Base-by-base conservation (phyloP, 2,888 invertebrate species). In the Rotaria socialis region DNA sequence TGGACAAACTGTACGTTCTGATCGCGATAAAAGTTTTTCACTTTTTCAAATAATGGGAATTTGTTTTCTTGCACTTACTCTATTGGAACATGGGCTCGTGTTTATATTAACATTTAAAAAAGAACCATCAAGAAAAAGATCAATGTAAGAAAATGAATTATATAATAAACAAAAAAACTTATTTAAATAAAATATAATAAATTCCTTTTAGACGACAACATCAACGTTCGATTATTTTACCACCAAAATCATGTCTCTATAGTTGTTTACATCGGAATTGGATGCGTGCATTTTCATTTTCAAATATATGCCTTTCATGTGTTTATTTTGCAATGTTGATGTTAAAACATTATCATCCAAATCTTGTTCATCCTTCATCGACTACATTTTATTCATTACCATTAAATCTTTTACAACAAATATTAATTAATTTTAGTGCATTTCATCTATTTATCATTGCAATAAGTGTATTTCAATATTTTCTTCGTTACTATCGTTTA, bases 281-380 rank as follows among this genome's bases (percentile, higher is more conserved):
- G 67, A 67, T 67, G 14, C 67, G 67, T 67, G 67, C 67, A 67
- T 67, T 27, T 67, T 67, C 67, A 27, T 67, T 67, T 67, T 67
- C 67, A 67, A 67, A 67, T 67, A n/a, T 67, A 27, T 27, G 10
- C 10, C 35, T 67, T 27, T n/a, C 67, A 67, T 27, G 4, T 67
- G 35, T 67, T 24, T 67, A 67, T 67, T 35, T n/a, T 10, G 19
- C 14, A 11, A 67, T 27, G 5, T 67, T 67, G 27, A 27, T 67
- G 3, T 6, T 67, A 27, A 67, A 67, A 35, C n/a, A 67, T 27
- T 67, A 35, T 67, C n/a, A 35, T 67, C n/a, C n/a, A n/a, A 67
- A 67, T 67, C 67, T 67, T n/a, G 19, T 67, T 22, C 67, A 35
- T 67, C 11, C 8, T 67, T n/a, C 27, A 67, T 67, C 67, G 14